phyloP scores from a whole-genome alignment of 1,140 invertebrate species.

The Ylistrum balloti region DNA sequence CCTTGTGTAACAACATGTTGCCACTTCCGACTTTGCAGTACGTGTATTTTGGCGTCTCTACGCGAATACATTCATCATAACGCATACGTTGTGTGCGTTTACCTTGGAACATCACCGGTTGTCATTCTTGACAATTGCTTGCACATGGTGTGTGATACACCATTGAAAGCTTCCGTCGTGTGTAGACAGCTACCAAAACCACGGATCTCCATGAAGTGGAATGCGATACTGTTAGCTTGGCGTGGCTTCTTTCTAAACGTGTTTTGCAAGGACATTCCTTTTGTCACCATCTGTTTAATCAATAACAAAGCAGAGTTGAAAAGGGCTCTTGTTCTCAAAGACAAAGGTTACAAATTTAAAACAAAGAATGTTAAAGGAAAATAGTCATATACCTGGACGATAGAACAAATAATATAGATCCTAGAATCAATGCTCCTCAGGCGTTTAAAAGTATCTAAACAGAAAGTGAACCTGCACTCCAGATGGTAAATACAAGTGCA shows the following conservation, averaged over 20 bases:
- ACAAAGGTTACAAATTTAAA: not conserved
- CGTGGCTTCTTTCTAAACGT: not conserved
- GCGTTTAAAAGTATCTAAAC: not conserved
- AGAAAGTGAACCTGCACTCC: not conserved
- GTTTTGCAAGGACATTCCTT: not conserved
- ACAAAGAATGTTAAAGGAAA: not conserved
- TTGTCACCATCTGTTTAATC: too few relatives aligned
- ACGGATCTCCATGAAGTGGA: not conserved
- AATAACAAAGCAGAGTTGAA: too few relatives aligned
- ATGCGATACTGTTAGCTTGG: not conserved
- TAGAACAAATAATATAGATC: not conserved
- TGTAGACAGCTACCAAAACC: not conserved
- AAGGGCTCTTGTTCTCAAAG: too few relatives aligned
- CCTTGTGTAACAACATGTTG: not conserved
- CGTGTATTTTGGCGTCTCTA: not conserved
- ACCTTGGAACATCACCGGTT: not conserved
- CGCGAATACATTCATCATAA: not conserved
- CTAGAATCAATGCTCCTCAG: not conserved
- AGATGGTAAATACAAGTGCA: not conserved
- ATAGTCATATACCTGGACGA: not conserved
- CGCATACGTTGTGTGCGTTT: not conserved
- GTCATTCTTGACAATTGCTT: conserved; percentile 34
- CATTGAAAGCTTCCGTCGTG: conserved; percentile 6
- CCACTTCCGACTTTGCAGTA: not conserved
- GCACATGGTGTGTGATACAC: not conserved